Base-by-base conservation (phyloP, 2,113 vertebrate genomes). In the Lampris incognitus region DNA sequence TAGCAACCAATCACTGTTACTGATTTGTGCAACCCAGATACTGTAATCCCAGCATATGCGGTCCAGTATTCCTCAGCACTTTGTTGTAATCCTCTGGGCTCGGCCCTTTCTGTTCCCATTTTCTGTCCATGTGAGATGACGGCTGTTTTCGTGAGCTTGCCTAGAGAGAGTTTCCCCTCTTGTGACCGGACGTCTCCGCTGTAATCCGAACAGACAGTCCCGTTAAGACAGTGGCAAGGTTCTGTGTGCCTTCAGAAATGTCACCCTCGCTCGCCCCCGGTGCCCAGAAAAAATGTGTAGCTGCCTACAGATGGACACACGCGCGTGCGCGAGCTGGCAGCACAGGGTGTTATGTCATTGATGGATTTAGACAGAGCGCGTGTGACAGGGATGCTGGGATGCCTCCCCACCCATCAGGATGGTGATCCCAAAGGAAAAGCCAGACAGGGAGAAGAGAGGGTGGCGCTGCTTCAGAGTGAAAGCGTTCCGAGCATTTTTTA, bases 211-310 rank as follows among this genome's bases (percentile, higher is more conserved):
- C 85, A 85, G 88, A 92, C 91, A 84, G 76, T 1, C 77, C 74
- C 69, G 76, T 36, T 24, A 67, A 86, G 83, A 85, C 71, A 46
- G 65, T 64, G 72, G 74, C 78, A 82, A 80, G 80, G 86, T 86
- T 89, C 85, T 78, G 82, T 65, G 41, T 81, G 87, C 86, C 83
- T 86, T 83, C 83, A 79, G 57, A 90, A 88, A 92, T 90, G 89
- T 90, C 87, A 90, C 61, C 59, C 60, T 6, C 36, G 59, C 72
- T 78, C 6, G 24, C 72, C 73, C 88, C 64, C 49, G 65, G 64
- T 72, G 24, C 50, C 48, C 62, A 48, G 61, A 59, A 72, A 72
- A 81, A 51, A 37, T 56, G 72, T 41, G 50, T 38, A 10, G 63
- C 5, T 46, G 54, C 48, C 52, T 36, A 8, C 24, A 10, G 13